Base-by-base conservation (phyloP, 2,888 invertebrate genomes). In the Calameuta filiformis region DNA sequence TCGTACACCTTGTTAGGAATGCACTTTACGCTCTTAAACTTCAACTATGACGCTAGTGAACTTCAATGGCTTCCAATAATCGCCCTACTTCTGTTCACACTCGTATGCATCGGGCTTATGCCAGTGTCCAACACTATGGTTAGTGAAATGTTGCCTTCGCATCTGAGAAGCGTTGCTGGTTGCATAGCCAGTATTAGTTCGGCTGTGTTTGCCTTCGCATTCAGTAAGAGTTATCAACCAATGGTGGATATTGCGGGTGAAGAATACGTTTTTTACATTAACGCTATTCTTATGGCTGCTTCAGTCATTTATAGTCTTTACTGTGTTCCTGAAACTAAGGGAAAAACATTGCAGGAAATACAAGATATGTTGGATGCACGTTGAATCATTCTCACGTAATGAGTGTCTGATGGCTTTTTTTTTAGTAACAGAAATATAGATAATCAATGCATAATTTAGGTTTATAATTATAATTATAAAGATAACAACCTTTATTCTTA, bases 321-420 rank as follows among this genome's bases (percentile, higher is more conserved):
- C 0, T 75, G 30, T 0, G 73, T 90, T 33, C 89, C 88, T 11
- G 89, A 89, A 75, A 89, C 89, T 4, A 89, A 87, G 76, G 89
- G 89, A 6, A 90, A 89, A 75, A 86, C 87, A 1, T 73, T 89
- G 6, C 84, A 86, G 78, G 76, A 82, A 73, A 81, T 82, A 40
- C 82, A 81, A 68, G 68, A 77, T 35, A 68, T 79, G 33, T 68
- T 73, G 69, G 56, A 56, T 23, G 9, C 23, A 4, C 15, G 15
- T 40, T 56, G 23, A 56, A 23, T 23, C 6, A 56, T 23, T 56
- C 1, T 40, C 23, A 23, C 1, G 9, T 9, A 9, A 9, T 23
- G 23, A 56, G 56, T 23, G 9, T 23, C 23, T 15, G 4, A 40
- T 40, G 12, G 12, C 6, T 23, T 23, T 56, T 56, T 56, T 15